These are phyloP conservation scores for Heterochromis multidens DNA, from an alignment of 2,113 vertebrate species.

Conservation along the genomic window DNA sequence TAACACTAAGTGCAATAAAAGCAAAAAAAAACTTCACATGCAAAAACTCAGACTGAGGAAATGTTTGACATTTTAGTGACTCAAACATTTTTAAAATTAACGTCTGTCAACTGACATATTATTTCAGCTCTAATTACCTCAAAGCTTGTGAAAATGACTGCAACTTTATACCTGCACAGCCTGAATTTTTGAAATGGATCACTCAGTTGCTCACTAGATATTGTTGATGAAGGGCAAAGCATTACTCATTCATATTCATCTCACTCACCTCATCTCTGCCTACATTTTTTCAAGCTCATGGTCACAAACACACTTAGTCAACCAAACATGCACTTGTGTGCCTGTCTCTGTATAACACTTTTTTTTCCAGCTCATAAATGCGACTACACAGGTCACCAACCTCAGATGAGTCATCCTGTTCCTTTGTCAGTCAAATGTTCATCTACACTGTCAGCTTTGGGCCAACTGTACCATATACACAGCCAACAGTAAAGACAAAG, in stretches of 20 bases:
- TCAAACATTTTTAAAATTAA: background rate
- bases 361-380: background rate
- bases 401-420: conserved; percentile 31
- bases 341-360: background rate
- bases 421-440: conserved; percentile 12
- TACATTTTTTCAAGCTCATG: background rate
- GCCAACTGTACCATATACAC: background rate
- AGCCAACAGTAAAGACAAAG: background rate
- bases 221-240: conserved; percentile 24
- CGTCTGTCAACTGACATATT: background rate
- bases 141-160: background rate
- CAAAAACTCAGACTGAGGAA: background rate
- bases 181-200: background rate
- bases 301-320: conserved; percentile 17
- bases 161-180: background rate
- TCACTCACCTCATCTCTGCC: background rate
- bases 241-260: conserved; percentile 37
- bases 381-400: conserved; percentile 18
- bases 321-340: background rate
- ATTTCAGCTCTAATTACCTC: background rate
- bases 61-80: background rate
- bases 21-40: background rate
- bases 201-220: conserved; percentile 3
- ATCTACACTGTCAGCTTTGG: background rate
- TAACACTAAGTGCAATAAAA: background rate